These are phyloP conservation scores for Phaonia tiefii DNA, from an alignment of 2,888 invertebrate genomes.

Conservation along the genomic window DNA sequence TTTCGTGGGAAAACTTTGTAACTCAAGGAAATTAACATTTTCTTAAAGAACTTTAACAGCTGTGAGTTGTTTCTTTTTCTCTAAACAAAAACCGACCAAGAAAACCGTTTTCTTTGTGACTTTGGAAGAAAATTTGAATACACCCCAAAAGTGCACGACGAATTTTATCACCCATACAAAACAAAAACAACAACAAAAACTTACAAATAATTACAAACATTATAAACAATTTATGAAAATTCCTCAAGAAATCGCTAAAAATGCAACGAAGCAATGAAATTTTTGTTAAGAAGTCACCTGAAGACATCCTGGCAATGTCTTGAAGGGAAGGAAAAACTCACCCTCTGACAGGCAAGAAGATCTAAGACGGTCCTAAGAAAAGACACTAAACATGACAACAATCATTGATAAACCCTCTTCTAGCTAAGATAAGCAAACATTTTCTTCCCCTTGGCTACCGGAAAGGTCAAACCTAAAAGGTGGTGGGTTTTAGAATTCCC, in stretches of 20 bases:
- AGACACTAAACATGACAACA: background rate
- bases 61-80: background rate
- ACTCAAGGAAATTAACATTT: constrained; percentile 1
- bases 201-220: constrained; percentile 31
- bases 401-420: too few relatives aligned
- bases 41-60: constrained; percentile 29
- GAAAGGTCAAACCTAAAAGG: constrained; percentile 30
- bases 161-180: background rate
- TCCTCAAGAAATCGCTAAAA: constrained; percentile 20
- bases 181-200: constrained; percentile 16
- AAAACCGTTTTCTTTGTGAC: background rate
- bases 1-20: constrained; percentile 31
- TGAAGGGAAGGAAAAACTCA: constrained; percentile 37
- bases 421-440: background rate
- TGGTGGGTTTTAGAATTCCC: constrained; percentile 12
- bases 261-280: constrained; percentile 54
- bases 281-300: constrained; percentile 49
- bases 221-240: constrained; percentile 39
- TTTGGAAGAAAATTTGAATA: constrained; percentile 40
- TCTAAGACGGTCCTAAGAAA: too few relatives aligned
- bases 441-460: background rate
- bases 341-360: background rate
- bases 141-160: constrained; percentile 50
- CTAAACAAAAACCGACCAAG: background rate
- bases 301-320: constrained; percentile 38